Evolutionary conservation across 2,113 vertebrate genomes (phyloP).

Genomic region (Notothenia coriiceps): DNA sequence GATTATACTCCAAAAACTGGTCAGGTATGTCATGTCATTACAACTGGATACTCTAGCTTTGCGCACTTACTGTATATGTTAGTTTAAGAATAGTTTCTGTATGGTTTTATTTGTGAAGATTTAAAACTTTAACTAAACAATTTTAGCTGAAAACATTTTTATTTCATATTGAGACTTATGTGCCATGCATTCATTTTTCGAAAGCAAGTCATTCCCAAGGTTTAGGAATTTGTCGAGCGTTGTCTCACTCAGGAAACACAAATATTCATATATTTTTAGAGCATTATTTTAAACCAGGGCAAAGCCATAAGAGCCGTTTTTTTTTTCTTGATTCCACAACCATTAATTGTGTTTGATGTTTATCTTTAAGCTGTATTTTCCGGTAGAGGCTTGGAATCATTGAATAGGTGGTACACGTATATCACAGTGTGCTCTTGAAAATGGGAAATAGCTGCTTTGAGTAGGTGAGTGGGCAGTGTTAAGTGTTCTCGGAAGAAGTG

Average conservation of each 20-base stretch:
- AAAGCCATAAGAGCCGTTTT: constrained; percentile 12
- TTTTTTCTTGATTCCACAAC: constrained; percentile 11
- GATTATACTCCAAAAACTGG: background rate
- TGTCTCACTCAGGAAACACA: background rate
- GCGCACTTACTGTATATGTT: background rate
- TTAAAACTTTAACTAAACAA: background rate
- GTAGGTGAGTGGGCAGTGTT: constrained; percentile 64
- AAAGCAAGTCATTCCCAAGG: background rate
- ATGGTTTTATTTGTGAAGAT: background rate
- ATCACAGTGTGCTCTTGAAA: constrained; percentile 47
- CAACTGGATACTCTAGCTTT: background rate
- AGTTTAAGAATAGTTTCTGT: background rate
- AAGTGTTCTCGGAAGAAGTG: constrained; percentile 60
- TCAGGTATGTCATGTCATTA: background rate
- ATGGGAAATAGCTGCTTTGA: constrained; percentile 64
- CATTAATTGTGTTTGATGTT: background rate
- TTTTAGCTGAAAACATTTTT: background rate
- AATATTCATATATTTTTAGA: constrained; percentile 7
- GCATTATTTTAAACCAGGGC: background rate
- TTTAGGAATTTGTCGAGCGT: background rate
- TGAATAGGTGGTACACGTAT: constrained; percentile 33
- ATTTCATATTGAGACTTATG: background rate
- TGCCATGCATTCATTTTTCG: background rate
- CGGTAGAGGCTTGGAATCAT: constrained; percentile 8
- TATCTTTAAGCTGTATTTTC: constrained; percentile 4